These are phyloP conservation scores for Nematostella vectensis DNA, from an alignment of 92 coral and sea anemone species.

Conservation along the genomic window DNA sequence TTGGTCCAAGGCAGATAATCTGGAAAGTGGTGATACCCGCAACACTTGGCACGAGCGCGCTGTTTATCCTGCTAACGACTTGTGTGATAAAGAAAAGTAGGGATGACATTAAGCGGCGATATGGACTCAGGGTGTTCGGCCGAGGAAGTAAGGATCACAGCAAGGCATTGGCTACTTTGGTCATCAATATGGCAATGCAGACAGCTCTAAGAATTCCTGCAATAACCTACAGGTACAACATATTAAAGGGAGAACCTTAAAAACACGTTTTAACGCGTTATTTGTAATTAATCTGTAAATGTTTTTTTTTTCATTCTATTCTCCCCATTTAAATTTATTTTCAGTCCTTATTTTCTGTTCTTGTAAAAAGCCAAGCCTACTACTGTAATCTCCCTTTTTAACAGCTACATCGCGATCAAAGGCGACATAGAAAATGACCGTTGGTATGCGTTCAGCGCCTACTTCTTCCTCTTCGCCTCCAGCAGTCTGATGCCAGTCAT, in stretches of 20 bases:
- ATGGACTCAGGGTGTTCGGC: constrained; percentile 15
- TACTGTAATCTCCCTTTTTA: too few species aligned
- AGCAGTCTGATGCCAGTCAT: constrained; percentile 28
- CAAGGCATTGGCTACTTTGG: constrained; percentile 14
- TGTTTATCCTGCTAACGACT: constrained; percentile 9
- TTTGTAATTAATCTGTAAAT: too few species aligned
- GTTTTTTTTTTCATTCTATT: too few species aligned
- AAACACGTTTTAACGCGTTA: too few species aligned
- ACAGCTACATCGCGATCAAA: too few species aligned
- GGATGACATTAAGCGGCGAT: neutral
- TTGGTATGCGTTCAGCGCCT: constrained; percentile 31
- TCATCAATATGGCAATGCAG: constrained; percentile 13
- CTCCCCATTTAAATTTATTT: too few species aligned
- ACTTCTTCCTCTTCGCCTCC: constrained; percentile 26
- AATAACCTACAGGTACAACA: constrained; percentile 13
- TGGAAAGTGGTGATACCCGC: constrained; percentile 26
- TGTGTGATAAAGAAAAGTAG: constrained; percentile 12
- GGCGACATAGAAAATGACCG: constrained; percentile 15
- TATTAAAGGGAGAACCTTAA: too few species aligned
- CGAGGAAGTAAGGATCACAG: constrained; percentile 12
- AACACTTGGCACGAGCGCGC: neutral
- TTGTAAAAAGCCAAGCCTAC: too few species aligned
- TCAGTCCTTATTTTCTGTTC: too few species aligned
- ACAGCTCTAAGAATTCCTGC: constrained; percentile 23
- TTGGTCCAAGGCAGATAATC: constrained; percentile 22